Evolutionary conservation across 2,888 invertebrate species (phyloP), one percentile per base, ranked within the genome.

Genomic region (Catocala fraxini): DNA sequence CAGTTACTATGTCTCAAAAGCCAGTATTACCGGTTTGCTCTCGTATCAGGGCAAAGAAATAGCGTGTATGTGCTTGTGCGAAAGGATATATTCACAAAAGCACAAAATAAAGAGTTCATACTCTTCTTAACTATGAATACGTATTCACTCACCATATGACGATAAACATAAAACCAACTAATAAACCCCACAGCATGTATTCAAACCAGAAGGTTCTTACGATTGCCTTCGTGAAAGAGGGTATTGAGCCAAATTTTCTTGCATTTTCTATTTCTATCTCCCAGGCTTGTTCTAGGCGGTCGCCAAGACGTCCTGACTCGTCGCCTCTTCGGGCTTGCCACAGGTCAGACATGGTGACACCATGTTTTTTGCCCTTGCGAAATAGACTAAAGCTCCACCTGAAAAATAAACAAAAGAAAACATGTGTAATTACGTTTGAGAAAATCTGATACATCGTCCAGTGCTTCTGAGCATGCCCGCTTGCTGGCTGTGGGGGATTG

Each of bases 261-360:
- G 94, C 89, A 59, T 81, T 78, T 42, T 82, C 77, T 39, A 94
- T 60, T 81, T 96, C 95, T 48, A 86, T 79, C 42, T 90, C 83
- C 96, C 96, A 96, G 71, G 94, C 95, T 92, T 85, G 88, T 84
- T 95, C 95, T 48, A 96, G 84, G 49, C 85, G 85, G 79, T 96
- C 92, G 10, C 95, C 96, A 25, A 96, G 87, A 13, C 80, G 80
- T 68, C 95, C 94, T 0, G 96, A 96, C 42, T 89, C 82, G 83
- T 96, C 96, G 25, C 87, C 85, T 13, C 88, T 83, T 7, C 95
- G 85, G n/a, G 94, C 90, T 77, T 95, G 95, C 82, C 95, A 95
- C 9, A 96, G 84, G 81, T 96, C 95, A 72, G 95, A 94, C 0
- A 94, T 75, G 71, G 95, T 94, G 49, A 96, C 84, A 71, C 95